Evolutionary conservation across 2,797 vertebrate species (phyloP).

Genomic region (Hydrolagus colliei): DNA sequence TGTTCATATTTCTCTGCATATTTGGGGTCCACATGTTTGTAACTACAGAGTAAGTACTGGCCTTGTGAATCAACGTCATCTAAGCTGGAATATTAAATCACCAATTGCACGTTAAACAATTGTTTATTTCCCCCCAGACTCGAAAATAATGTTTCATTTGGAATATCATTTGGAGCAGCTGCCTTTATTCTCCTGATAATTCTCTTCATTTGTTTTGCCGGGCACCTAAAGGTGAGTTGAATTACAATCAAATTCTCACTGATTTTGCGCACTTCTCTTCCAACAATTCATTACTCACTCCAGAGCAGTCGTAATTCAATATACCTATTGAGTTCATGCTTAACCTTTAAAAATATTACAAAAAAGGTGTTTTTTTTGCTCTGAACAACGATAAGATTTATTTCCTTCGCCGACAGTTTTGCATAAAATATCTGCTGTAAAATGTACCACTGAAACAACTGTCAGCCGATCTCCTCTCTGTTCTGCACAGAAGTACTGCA

Average conservation of each 20-base stretch:
- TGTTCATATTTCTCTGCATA: constrained; percentile 81
- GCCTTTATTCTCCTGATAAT: constrained; percentile 64
- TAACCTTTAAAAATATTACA: background rate
- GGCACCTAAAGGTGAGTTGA: constrained; percentile 72
- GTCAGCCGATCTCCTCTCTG: background rate
- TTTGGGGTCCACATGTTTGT: constrained; percentile 78
- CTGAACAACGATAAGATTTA: background rate
- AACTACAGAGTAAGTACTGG: constrained; percentile 66
- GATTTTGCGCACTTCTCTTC: background rate
- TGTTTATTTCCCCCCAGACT: background rate
- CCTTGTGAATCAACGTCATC: background rate
- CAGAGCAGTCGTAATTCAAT: background rate
- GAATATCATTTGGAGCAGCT: constrained; percentile 67
- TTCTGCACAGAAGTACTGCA: constrained; percentile 61
- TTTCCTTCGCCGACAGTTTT: background rate
- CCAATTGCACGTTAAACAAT: background rate
- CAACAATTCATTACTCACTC: too few relatives aligned
- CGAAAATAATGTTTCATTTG: constrained; percentile 58
- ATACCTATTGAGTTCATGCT: too few relatives aligned
- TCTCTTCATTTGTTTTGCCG: constrained; percentile 75
- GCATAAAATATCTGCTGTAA: background rate
- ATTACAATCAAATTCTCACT: background rate
- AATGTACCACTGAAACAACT: background rate
- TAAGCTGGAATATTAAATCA: background rate
- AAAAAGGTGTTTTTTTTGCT: too few relatives aligned